Evolutionary conservation across 2,113 vertebrate species (phyloP), one percentile per base, ranked within the genome.

Genomic region (Sturnira hondurensis): DNA sequence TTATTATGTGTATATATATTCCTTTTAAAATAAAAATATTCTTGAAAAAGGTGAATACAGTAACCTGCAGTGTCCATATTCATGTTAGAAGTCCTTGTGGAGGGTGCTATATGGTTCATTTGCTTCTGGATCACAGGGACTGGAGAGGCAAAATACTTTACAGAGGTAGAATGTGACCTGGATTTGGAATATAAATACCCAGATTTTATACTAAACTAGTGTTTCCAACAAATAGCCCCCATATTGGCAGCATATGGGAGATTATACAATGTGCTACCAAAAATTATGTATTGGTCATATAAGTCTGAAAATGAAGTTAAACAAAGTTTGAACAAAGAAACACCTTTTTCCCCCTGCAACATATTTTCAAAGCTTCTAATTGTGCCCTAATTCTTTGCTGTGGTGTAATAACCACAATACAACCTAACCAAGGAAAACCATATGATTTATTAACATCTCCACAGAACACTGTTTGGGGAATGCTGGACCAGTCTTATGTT

Each of bases 361-460:
- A 80, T 61, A 76, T 65, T 31, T 89, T 89, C 76, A 90, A 45
- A 82, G 71, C 11, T 94, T 85, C 36, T 97, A 93, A 96, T 93
- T 91, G 82, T 82, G 70, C 20, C 85, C 38, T 89, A 97, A 96
- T 88, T 96, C 94, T 95, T 78, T 85, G 45, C 73, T 85, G 45
- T 74, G 41, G 33, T 31, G 0, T 80, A 91, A 43, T 65, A 95
- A 82, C 50, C 71, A 36, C 10, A n/a, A 7, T 65, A 58, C 68
- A n/a, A 56, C 73, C 5, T 28, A 83, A 65, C 89, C 81, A 91
- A 86, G 88, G 73, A 93, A 88, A 96, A 61, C 47, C 24, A 0
- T 97, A 96, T 91, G 91, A 92, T 89, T 87, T 95, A 95, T 97
- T 97, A 97, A 86, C 77, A 97, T 95, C 96, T 86, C 67, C 28